These are phyloP conservation scores for Malurus splendens DNA, from an alignment of 2,797 vertebrate genomes.

Conservation along the genomic window DNA sequence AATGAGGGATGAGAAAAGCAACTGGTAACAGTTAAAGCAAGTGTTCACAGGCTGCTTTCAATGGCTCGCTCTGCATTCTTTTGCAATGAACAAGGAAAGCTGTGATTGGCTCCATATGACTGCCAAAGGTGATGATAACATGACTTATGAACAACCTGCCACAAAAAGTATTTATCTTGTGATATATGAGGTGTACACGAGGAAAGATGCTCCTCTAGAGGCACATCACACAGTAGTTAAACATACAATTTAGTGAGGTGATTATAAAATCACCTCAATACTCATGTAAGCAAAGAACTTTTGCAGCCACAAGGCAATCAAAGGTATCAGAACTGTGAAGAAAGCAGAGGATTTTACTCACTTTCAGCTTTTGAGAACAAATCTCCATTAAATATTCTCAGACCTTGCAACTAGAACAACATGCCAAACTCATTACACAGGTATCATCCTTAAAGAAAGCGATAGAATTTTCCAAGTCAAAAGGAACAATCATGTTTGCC, in stretches of 20 bases:
- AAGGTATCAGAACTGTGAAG: neutral
- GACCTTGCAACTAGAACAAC: neutral
- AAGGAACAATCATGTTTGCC: neutral
- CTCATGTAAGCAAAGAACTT: slow-evolving; percentile 4
- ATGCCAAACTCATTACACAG: neutral
- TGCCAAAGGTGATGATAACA: slow-evolving; percentile 40
- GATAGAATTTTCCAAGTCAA: neutral
- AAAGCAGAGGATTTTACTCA: neutral
- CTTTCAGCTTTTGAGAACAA: neutral
- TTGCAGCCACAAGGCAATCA: neutral
- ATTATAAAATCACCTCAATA: slow-evolving; percentile 6
- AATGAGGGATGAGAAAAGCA: neutral
- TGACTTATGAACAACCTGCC: slow-evolving; percentile 42
- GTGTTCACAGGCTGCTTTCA: neutral
- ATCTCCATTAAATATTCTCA: neutral
- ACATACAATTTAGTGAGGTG: neutral
- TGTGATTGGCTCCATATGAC: slow-evolving; percentile 48
- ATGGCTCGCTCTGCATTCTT: slow-evolving; percentile 5
- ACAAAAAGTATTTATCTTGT: slow-evolving; percentile 3
- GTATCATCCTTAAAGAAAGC: neutral
- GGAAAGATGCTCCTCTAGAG: slow-evolving; percentile 32
- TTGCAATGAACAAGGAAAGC: slow-evolving; percentile 21
- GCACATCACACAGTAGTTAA: slow-evolving; percentile 16
- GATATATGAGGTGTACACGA: neutral
- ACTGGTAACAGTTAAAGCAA: neutral